These are phyloP conservation scores for Ivindomyrus marchei DNA, from an alignment of 2,113 vertebrate species.

Conservation along the genomic window DNA sequence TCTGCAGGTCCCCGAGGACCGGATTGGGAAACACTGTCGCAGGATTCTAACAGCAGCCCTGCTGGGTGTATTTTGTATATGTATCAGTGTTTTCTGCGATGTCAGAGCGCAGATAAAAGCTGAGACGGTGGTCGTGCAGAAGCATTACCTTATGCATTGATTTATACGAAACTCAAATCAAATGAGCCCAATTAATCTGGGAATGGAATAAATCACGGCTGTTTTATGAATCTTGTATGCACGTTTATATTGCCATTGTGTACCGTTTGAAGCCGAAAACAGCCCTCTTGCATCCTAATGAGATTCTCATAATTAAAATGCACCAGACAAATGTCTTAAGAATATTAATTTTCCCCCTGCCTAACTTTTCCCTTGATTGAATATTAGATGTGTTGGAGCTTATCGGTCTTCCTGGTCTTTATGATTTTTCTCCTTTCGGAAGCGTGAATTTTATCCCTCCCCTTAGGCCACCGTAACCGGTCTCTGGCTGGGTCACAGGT, in stretches of 20 bases:
- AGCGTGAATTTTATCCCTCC: slow-evolving; percentile 27
- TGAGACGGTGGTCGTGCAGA: neutral
- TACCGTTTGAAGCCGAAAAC: slow-evolving; percentile 21
- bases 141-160: slow-evolving; percentile 26
- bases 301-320: slow-evolving; percentile 16
- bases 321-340: neutral
- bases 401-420: neutral
- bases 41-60: neutral
- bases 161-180: slow-evolving; percentile 23
- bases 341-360: slow-evolving; percentile 4
- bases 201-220: slow-evolving; percentile 22
- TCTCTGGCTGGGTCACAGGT: neutral
- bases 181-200: slow-evolving; percentile 33
- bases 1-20: neutral
- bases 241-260: slow-evolving; percentile 23
- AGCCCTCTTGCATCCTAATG: slow-evolving; percentile 25
- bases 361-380: slow-evolving; percentile 25
- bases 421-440: slow-evolving; percentile 22
- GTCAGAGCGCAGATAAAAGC: neutral
- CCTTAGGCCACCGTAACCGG: neutral
- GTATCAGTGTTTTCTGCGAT: neutral
- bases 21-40: neutral
- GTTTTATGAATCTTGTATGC: slow-evolving; percentile 21
- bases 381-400: slow-evolving; percentile 27
- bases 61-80: slow-evolving; percentile 6